Base-by-base conservation (phyloP, 2,888 invertebrate species). In the Parnassius smintheus region DNA sequence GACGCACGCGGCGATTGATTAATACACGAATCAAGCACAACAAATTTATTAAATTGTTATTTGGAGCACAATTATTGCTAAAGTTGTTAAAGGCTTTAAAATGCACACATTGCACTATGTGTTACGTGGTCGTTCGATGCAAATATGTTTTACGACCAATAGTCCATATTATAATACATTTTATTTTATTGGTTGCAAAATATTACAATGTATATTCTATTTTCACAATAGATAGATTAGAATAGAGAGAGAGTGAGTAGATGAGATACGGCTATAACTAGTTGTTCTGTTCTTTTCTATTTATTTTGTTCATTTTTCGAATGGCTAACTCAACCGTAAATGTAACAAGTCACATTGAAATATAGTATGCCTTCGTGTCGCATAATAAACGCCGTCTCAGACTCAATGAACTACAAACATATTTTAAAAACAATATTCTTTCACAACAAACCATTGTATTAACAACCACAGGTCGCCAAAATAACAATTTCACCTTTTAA, bases 261-360 rank as follows among this genome's bases (percentile, higher is more conserved):
- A 68, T 64, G 59, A 62, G 57, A 63, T 76, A 77, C 79, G 75
- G 79, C 72, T 81, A 80, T 53, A 59, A 54, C 48, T 65, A 65
- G 68, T 66, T 65, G 68, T 70, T 71, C 68, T 7, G 18, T 35
- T 7, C 35, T 35, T 59, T 67, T 67, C 62, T 72, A 69, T 72
- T 73, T 73, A 75, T 75, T 78, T 81, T 76, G 74, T 73, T 75
- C 75, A 72, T 77, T 77, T 81, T 73, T 72, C 72, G 69, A 76
- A 75, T 72, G 71, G 66, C 68, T 68, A 75, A 70, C 72, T 66
- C 66, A 82, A 81, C 83, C 78, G 82, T 82, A 82, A 78, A 79
- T 70, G 75, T 70, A 75, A 74, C 74, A 77, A 76, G 75, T 75
- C 74, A 78, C 73, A 75, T 75, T 76, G 75, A 74, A 76, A 75